These are phyloP conservation scores for Reticulitermes speratus DNA, from an alignment of 1,140 invertebrate genomes.

Conservation along the genomic window DNA sequence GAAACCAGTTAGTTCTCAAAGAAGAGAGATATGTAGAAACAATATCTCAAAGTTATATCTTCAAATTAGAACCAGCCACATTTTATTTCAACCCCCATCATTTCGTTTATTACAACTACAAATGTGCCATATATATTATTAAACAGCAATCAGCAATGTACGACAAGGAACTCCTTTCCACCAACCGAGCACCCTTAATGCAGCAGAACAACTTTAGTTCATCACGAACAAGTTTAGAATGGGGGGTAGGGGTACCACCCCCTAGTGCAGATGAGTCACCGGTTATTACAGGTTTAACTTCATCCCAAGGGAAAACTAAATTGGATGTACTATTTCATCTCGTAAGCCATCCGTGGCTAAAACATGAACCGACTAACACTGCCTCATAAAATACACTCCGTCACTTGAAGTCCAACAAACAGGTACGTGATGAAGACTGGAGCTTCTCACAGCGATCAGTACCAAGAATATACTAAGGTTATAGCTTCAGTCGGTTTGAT, in stretches of 20 bases:
- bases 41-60: background rate
- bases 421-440: no score
- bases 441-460: no score
- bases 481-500: no score
- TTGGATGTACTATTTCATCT: constrained; percentile 9
- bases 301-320: constrained; percentile 19
- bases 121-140: background rate
- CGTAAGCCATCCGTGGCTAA: background rate
- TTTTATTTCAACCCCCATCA: no score
- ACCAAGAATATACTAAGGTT: no score
- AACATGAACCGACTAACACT: background rate
- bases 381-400: no score
- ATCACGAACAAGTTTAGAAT: background rate
- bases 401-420: no score
- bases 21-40: background rate
- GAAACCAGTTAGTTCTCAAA: no score
- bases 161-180: background rate
- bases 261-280: background rate
- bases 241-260: no score
- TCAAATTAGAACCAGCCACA: background rate
- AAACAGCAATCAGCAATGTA: background rate
- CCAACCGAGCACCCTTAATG: background rate
- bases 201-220: background rate
- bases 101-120: background rate
- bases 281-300: constrained; percentile 21